Evolutionary conservation across 2,113 vertebrate genomes (phyloP).

Genomic region (Xiphophorus couchianus): DNA sequence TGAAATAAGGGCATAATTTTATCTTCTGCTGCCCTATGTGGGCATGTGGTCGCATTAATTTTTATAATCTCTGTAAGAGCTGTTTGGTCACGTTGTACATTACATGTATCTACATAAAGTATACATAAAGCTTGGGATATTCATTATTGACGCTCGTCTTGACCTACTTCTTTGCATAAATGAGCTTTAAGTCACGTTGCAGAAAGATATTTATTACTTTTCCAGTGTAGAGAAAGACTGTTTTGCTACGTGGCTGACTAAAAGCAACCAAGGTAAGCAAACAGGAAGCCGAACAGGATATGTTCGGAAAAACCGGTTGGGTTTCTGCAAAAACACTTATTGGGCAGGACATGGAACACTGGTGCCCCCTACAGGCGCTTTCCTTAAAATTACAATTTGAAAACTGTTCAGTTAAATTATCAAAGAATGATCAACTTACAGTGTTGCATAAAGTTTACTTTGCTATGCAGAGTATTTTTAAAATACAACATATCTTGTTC

Average conservation of each 20-base stretch:
- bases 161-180: constrained; percentile 60
- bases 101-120: constrained; percentile 76
- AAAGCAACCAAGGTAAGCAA: neutral
- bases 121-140: constrained; percentile 64
- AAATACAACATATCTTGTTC: too few relatives aligned
- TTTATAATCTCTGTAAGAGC: constrained; percentile 80
- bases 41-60: constrained; percentile 72
- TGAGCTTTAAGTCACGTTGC: constrained; percentile 30
- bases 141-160: constrained; percentile 58
- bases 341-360: constrained; percentile 1
- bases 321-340: neutral
- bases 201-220: neutral
- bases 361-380: constrained; percentile 19
- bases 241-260: neutral
- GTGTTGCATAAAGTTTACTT: too few relatives aligned
- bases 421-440: too few relatives aligned
- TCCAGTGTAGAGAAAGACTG: neutral
- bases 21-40: constrained; percentile 69
- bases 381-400: neutral
- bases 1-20: constrained; percentile 63
- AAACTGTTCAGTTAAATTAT: too few relatives aligned
- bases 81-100: constrained; percentile 76
- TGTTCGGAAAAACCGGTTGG: neutral
- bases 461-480: too few relatives aligned
- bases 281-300: constrained; percentile 8